Evolutionary conservation across 2,888 invertebrate genomes (phyloP), one percentile per base, ranked within the genome.

Genomic region (Caenorhabditis imperialis): DNA sequence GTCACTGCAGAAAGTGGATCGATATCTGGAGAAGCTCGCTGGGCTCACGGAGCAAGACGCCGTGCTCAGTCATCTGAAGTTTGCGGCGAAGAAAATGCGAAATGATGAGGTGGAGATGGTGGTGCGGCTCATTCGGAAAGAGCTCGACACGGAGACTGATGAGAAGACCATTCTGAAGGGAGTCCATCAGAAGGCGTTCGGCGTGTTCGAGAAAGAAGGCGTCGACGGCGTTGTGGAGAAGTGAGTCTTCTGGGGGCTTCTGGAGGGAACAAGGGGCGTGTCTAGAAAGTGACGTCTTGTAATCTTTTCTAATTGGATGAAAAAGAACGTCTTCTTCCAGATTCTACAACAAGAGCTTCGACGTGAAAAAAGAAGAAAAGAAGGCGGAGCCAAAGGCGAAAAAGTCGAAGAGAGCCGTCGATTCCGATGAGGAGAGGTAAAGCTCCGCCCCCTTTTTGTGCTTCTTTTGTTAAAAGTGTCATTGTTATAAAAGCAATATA

Each of bases 51-150:
- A 92, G 88, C 96, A 96, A 89, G 94, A 95, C 6, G 94, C 95
- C 73, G 96, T 96, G 88, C 91, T 91, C 37, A 90, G 91, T 51
- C 92, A 93, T 84, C 92, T 97, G 53, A 92, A 91, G 69, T 91
- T 92, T 81, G 92, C 96, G 60, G 90, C 93, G 0, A 91, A 91
- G 82, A 92, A 92, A 88, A 93, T 94, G 81, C 94, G 94, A 1
- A 89, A 91, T 0, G 92, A 93, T 84, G 96, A 97, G 89, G 89
- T 97, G 75, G 93, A 93, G 91, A 93, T 93, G 91, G 90, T 95
- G 1, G 92, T 97, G 20, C 91, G 96, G 14, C 90, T 96, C 38
- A 93, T 97, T 27, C 95, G 94, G 89, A 94, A 94, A 85, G 96
- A 97, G 90, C 90, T 97, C 67, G 90, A 95, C 80, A 96, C 55